Evolutionary conservation across 1,140 invertebrate genomes (phyloP).

Genomic region (Diabrotica virgifera): DNA sequence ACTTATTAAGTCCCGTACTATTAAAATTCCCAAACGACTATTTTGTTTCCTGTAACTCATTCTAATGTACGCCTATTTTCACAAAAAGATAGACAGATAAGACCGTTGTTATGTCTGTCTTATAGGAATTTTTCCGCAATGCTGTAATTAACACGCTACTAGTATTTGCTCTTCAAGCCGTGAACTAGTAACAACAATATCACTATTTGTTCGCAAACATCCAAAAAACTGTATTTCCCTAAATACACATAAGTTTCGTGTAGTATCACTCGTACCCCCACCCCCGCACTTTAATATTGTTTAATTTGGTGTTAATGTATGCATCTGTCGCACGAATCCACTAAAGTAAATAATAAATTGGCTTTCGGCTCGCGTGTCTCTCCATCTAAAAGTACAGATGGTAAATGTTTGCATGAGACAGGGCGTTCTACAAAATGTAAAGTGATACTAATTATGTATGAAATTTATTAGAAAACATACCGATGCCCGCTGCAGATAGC

Average conservation of each 20-base stretch:
- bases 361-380: constrained; percentile 18
- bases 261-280: neutral
- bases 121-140: too few species aligned
- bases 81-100: too few species aligned
- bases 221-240: neutral
- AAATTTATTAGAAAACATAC: constrained; percentile 35
- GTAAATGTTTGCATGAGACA: constrained; percentile 22
- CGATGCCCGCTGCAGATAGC: constrained; percentile 17
- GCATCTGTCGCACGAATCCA: constrained; percentile 39
- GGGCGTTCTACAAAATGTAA: constrained; percentile 33
- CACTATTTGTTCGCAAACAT: neutral
- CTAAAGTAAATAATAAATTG: constrained; percentile 40
- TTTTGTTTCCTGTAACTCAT: too few species aligned
- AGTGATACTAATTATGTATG: constrained; percentile 39
- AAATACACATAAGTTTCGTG: neutral
- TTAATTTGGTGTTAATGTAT: constrained; percentile 46
- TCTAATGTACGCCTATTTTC: too few species aligned
- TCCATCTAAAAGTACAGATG: constrained; percentile 26
- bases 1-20: too few species aligned
- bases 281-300: constrained; percentile 29
- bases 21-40: too few species aligned
- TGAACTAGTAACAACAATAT: neutral
- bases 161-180: neutral
- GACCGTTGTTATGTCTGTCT: too few species aligned
- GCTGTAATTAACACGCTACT: neutral